Conservation (phyloP, 2,888 invertebrate species). For the Hirtodrosophila alboralis region DNA sequence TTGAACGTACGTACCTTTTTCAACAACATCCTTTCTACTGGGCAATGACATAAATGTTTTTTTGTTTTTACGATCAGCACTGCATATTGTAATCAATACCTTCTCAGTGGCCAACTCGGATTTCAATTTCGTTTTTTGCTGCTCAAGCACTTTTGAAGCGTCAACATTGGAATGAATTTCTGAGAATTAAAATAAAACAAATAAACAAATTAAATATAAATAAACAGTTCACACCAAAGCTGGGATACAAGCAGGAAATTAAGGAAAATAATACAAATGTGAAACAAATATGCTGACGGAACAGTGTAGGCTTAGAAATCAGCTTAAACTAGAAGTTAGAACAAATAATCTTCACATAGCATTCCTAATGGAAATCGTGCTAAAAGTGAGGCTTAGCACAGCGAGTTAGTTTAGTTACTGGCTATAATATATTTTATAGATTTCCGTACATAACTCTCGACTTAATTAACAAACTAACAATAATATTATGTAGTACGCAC, state of each 20-base stretch:
- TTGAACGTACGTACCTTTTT: conserved; percentile 56
- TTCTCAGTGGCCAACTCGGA: conserved; percentile 55
- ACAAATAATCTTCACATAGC: no score
- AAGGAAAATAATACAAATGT: no score
- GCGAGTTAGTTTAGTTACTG: no score
- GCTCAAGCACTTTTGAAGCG: conserved; percentile 43
- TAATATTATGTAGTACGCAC: conserved; percentile 35
- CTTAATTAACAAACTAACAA: conserved; percentile 1
- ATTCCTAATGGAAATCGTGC: no score
- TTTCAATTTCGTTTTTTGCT: conserved; percentile 53
- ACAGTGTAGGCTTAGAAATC: no score
- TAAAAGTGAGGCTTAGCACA: no score
- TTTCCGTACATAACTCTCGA: no score
- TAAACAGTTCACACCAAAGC: conserved; percentile 7
- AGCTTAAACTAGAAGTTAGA: no score
- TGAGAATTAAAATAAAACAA: conserved; percentile 16
- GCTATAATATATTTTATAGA: no score
- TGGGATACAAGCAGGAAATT: no score
- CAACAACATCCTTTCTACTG: conserved; percentile 69
- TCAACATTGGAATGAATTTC: conserved; percentile 54
- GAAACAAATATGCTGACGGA: no score
- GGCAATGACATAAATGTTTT: conserved; percentile 74
- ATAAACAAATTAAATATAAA: conserved; percentile 35
- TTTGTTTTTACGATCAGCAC: conserved; percentile 71
- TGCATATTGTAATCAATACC: conserved; percentile 74